phyloP scores from a whole-genome alignment of 2,797 vertebrate species.

The Austrolebias charrua region DNA sequence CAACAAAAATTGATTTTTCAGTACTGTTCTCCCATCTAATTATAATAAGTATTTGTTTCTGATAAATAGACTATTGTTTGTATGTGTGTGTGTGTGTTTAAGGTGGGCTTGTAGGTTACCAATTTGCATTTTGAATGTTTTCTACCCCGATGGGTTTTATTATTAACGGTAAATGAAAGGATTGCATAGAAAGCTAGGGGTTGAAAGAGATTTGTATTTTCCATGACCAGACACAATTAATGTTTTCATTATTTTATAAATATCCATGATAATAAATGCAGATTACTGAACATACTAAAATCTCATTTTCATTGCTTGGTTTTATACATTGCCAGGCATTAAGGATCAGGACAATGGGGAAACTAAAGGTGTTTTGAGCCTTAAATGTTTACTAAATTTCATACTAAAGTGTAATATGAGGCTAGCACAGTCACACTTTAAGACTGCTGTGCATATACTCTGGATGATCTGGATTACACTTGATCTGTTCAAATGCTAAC shows the following conservation, averaged over 20 bases:
- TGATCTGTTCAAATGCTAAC: not conserved
- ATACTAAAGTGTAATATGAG: conserved; percentile 12
- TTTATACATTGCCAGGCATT: conserved; percentile 4
- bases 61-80: conserved; percentile 23
- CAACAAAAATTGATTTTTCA: conserved; percentile 64
- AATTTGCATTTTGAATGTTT: conserved; percentile 81
- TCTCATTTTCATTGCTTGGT: not conserved
- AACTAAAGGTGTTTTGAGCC: conserved; percentile 13
- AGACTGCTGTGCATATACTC: not conserved
- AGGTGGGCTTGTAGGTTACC: conserved; percentile 38
- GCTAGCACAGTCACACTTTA: not conserved
- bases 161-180: conserved; percentile 64
- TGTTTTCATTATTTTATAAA: conserved; percentile 60
- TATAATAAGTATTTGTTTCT: conserved; percentile 40
- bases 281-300: conserved; percentile 44
- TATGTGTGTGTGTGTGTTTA: conserved; percentile 13
- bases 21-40: conserved; percentile 58
- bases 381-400: conserved; percentile 35
- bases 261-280: conserved; percentile 43
- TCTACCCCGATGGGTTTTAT: conserved; percentile 59
- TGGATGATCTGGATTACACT: conserved; percentile 6
- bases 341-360: conserved; percentile 4
- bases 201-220: conserved; percentile 40
- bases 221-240: conserved; percentile 49
- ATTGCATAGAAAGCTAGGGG: conserved; percentile 48